phyloP scores from a whole-genome alignment of 2,888 invertebrate species.

The Lepas anatifera region DNA sequence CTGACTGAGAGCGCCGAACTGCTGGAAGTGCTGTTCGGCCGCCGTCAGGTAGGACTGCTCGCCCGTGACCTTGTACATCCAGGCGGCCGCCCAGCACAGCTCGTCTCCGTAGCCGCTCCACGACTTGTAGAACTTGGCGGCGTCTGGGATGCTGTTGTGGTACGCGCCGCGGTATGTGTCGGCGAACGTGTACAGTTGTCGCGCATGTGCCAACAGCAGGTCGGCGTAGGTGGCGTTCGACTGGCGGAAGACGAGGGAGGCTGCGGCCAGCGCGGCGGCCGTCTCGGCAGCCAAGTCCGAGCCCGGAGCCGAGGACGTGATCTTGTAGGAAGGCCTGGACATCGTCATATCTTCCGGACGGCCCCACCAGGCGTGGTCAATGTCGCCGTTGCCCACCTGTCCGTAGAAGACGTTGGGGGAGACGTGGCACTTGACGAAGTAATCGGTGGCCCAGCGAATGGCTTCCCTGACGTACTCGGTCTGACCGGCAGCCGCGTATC shows the following conservation, averaged over 20 bases:
- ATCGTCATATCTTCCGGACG: conserved; percentile 27
- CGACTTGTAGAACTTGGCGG: conserved; percentile 30
- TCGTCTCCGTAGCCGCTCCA: conserved; percentile 45
- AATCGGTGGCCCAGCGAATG: conserved; percentile 23
- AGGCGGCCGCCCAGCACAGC: conserved; percentile 44
- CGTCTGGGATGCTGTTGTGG: conserved; percentile 25
- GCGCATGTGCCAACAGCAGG: conserved; percentile 24
- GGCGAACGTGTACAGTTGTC: conserved; percentile 26
- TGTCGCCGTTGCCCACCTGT: conserved; percentile 42
- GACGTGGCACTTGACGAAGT: conserved; percentile 22
- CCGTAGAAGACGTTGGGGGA: conserved; percentile 15
- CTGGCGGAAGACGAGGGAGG: conserved; percentile 28
- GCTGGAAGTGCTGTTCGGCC: conserved; percentile 30
- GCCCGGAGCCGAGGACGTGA: conserved; percentile 19
- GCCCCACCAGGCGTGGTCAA: too few species aligned
- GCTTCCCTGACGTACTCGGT: conserved; percentile 16
- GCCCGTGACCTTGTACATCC: conserved; percentile 43
- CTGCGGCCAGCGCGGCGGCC: conserved; percentile 34
- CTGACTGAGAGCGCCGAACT: conserved; percentile 30
- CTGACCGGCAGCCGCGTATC: conserved; percentile 26
- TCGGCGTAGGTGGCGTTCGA: conserved; percentile 26
- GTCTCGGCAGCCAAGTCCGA: conserved; percentile 34
- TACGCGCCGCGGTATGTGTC: conserved; percentile 25
- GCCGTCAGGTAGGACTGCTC: conserved; percentile 38
- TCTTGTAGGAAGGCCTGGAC: conserved; percentile 20